Evolutionary conservation across 1,140 invertebrate species (phyloP).

Genomic region (Heliconius himera): DNA sequence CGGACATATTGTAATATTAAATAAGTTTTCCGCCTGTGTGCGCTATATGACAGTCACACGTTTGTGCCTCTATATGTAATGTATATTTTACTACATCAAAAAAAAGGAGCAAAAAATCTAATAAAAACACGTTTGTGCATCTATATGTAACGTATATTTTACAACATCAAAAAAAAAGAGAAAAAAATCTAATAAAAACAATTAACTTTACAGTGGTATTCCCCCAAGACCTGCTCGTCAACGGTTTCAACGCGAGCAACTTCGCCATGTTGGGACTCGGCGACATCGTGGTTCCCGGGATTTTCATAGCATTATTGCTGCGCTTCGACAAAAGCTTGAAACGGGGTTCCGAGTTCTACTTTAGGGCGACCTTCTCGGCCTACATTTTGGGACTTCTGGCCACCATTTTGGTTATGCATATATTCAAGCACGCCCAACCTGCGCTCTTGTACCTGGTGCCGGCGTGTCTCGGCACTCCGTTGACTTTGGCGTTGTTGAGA

Average conservation of each 20-base stretch:
- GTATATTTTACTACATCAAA: too few relatives aligned
- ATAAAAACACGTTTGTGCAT: too few relatives aligned
- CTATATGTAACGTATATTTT: too few relatives aligned
- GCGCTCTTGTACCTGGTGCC: constrained; percentile 98
- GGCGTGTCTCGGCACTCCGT: constrained; percentile 94
- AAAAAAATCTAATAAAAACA: not conserved
- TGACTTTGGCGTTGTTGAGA: constrained; percentile 92
- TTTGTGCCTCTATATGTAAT: too few relatives aligned
- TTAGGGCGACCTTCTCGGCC: constrained; percentile 95
- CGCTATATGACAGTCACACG: too few relatives aligned
- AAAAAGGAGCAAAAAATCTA: too few relatives aligned
- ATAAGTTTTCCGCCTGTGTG: too few relatives aligned
- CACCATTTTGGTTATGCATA: constrained; percentile 99
- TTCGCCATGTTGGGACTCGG: constrained; percentile 99
- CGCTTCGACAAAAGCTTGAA: constrained; percentile 97
- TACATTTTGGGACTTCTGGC: constrained; percentile 96
- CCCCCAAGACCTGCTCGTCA: constrained; percentile 97
- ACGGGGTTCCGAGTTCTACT: constrained; percentile 94
- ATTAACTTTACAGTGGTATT: constrained; percentile 91
- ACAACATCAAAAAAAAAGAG: too few relatives aligned
- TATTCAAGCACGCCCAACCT: constrained; percentile 99
- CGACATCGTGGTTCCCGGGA: constrained; percentile 99
- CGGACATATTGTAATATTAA: too few relatives aligned
- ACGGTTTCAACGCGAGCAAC: constrained; percentile 95
- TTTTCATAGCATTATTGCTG: constrained; percentile 98